phyloP scores from a whole-genome alignment of 2,888 invertebrate genomes.

The Tuberolachnus salignus region DNA sequence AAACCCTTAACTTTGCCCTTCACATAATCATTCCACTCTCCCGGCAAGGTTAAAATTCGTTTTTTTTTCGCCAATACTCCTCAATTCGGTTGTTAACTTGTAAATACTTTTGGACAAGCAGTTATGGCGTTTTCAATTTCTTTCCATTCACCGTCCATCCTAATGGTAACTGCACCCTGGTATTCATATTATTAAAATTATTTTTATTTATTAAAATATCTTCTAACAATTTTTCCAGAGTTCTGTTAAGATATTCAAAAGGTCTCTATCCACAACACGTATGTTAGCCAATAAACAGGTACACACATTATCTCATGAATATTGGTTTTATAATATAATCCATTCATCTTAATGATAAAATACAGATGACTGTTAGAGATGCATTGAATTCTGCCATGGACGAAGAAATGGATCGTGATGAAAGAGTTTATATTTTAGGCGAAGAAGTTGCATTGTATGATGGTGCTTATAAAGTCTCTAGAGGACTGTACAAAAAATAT shows the following conservation, averaged over 20 bases:
- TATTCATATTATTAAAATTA: background rate
- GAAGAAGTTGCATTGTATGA: constrained; percentile 99
- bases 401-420: constrained; percentile 94
- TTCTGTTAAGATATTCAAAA: constrained; percentile 24
- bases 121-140: constrained; percentile 33
- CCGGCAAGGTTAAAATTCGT: constrained; percentile 39
- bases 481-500: constrained; percentile 96
- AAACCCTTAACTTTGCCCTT: constrained; percentile 43
- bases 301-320: background rate
- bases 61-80: background rate
- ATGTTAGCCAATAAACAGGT: constrained; percentile 50
- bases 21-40: constrained; percentile 11
- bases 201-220: background rate
- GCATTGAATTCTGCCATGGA: constrained; percentile 95
- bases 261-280: constrained; percentile 10
- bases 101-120: background rate
- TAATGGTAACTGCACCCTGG: constrained; percentile 22
- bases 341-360: background rate
- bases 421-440: constrained; percentile 86
- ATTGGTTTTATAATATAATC: background rate
- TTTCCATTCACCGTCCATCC: background rate
- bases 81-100: background rate
- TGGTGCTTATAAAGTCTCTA: constrained; percentile 92
- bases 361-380: constrained; percentile 90
- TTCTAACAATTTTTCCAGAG: constrained; percentile 14